Percentiles rank a stretch among this genome's conserved stretches.
Conservation (phyloP, 2,888 invertebrate genomes). For the Serrognathus titanus region DNA sequence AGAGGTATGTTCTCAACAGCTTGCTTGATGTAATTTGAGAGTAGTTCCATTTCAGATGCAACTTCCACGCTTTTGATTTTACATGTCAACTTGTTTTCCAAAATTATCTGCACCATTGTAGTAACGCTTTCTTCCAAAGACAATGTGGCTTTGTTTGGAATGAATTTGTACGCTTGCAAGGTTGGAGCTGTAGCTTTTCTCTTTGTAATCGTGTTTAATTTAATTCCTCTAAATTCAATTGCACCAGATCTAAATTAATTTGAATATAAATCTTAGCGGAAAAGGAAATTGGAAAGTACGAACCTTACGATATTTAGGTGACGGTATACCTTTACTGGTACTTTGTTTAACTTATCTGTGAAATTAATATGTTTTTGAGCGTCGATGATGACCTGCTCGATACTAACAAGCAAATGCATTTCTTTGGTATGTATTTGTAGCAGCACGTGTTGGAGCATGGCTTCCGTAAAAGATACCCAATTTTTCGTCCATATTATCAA, state of each 20-base stretch:
- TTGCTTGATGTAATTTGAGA: conserved; percentile 52
- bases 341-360: conserved; percentile 29
- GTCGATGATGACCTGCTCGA: conserved; percentile 22
- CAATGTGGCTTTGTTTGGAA: conserved; percentile 54
- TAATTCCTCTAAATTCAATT: conserved; percentile 72
- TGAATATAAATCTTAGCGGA: background rate
- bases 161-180: conserved; percentile 70
- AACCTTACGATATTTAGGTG: conserved; percentile 32
- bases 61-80: conserved; percentile 58
- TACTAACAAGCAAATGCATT: conserved; percentile 64
- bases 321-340: conserved; percentile 46
- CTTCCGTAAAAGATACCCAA: conserved; percentile 87
- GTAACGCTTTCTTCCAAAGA: conserved; percentile 45
- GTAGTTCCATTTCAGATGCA: conserved; percentile 36
- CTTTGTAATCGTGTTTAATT: conserved; percentile 71
- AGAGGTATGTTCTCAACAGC: conserved; percentile 66
- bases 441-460: conserved; percentile 74
- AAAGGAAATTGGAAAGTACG: background rate
- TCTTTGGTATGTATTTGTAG: conserved; percentile 63
- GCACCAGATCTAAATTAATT: background rate
- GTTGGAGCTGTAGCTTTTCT: conserved; percentile 65
- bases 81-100: conserved; percentile 64
- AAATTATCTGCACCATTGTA: conserved; percentile 65
- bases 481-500: conserved; percentile 70
- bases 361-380: conserved; percentile 19